Base-by-base conservation (phyloP, 2,888 invertebrate species). In the Cephus runcator region DNA sequence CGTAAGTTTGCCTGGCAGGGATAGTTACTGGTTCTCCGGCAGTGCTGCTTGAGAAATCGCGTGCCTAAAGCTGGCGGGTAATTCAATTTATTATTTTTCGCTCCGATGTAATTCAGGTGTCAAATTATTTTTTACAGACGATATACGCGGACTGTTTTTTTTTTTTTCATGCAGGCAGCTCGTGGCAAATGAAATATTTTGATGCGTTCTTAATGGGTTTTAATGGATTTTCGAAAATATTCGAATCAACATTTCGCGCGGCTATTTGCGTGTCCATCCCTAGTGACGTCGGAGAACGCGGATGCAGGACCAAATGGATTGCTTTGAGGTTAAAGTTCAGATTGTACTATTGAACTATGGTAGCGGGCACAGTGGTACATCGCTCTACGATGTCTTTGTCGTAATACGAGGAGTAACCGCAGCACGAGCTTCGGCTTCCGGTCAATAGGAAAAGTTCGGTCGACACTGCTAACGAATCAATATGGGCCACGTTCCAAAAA, bases 401-500 rank as follows among this genome's bases (percentile, higher is more conserved):
- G 71, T 33, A 34, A 31, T 15, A 30, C 71, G 34, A 71, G 15
- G 34, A 71, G 31, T 71, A 31, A 33, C 71, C 71, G 12, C 71
- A 71, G 31, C 12, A 31, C 71, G 30, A 71, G 40, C 71, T 30
- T 33, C 33, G 11, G 31, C 15, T 71, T 23, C 23, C 33, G 31
- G 77, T 81, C 81, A 81, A 81, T 81, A 81, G 76, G 77, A 73
- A 77, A 35, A 30, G 73, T 76, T 71, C 40, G 33, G 79, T 73
- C 77, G 75, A 74, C 80, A 76, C 73, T 56, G 69, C 73, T 69
- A 80, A 76, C 79, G 35, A 75, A 76, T 81, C 77, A 81, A 81
- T 75, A 77, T 79, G 80, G 80, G 77, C 77, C 33, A 75, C 40
- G 80, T 79, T 77, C 80, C 77, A 79, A 80, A 56, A 56, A 75